Evolutionary conservation across 35 echinoderm and acorn worm species (phyloP), one percentile per base, ranked within the genome.

Genomic region (Ophioderma brevispina): DNA sequence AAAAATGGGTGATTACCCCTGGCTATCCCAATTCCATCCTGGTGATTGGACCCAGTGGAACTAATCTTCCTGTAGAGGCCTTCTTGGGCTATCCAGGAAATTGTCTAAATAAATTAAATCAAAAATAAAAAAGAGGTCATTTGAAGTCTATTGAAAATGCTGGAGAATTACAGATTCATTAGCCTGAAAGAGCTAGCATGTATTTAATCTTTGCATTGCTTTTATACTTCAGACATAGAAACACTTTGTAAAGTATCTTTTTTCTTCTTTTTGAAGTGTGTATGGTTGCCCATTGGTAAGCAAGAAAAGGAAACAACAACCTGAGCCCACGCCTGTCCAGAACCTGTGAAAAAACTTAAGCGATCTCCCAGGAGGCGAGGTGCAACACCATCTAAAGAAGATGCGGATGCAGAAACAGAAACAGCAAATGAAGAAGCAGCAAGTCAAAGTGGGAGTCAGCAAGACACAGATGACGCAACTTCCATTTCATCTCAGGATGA

Each of bases 401-500:
- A 95, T n/a, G 70, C 84, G 10, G 75, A 84, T 15, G 41, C 49
- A 11, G 87, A 81, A 55, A 70, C 59, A 70, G 59, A 70, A 70
- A 70, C 59, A 30, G 17, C 59, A 8, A 25, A 6, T 70, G 59
- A 6, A 70, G 59, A 70, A 70, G 59, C 59, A 2, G 59, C 59
- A 8, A 70, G 59, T 70, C 59, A 70, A 25, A 70, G 64, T 5
- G 25, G 32, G 13, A 76, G 46, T 76, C 64, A 40, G 31, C 40
- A 56, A 25, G 97, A 99, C 78, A 90, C 80, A 19, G 97, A 99
- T 33, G 97, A 99, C 39, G 86, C 87, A 32, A 94, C 90, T 84
- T 99, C 97, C 11, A 89, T 93, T 46, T 99, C 97, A 1, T 94
- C 89, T 35, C 93, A 92, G 36, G 93, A 99, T 30, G 97, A 99